Percentiles rank a stretch among this genome's conserved stretches.
phyloP scores from a whole-genome alignment of 2,888 invertebrate species.

The Orthosia cruda region DNA sequence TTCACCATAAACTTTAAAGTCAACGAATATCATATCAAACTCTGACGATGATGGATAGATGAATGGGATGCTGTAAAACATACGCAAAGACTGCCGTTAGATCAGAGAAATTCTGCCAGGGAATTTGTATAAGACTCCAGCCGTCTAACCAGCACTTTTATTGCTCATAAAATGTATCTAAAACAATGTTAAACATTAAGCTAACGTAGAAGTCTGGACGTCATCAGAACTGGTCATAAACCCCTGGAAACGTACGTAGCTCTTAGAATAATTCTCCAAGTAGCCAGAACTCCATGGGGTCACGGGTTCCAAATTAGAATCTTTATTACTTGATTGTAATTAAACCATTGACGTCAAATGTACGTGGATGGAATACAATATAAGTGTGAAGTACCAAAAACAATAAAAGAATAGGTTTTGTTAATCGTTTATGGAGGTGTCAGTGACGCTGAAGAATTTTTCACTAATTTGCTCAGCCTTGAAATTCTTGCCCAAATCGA shows the following conservation, averaged over 20 bases:
- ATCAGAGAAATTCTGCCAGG: conserved; percentile 31
- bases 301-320: conserved; percentile 52
- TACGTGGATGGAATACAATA: conserved; percentile 57
- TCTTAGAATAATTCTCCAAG: conserved; percentile 40
- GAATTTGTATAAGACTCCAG: conserved; percentile 23
- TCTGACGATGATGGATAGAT: conserved; percentile 39
- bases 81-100: conserved; percentile 26
- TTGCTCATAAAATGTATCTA: conserved; percentile 37
- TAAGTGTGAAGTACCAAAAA: conserved; percentile 26
- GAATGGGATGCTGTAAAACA: conserved; percentile 41
- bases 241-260: conserved; percentile 18
- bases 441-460: conserved; percentile 36
- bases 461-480: conserved; percentile 22
- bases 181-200: conserved; percentile 42
- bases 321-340: conserved; percentile 59
- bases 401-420: conserved; percentile 51
- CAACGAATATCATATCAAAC: conserved; percentile 28
- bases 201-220: conserved; percentile 37
- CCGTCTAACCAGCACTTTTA: conserved; percentile 37
- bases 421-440: conserved; percentile 32
- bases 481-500: conserved; percentile 22
- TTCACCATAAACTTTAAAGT: conserved; percentile 30
- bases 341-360: conserved; percentile 60
- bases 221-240: conserved; percentile 44
- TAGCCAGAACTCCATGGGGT: conserved; percentile 42